Evolutionary conservation across 2,113 vertebrate species (phyloP), one percentile per base, ranked within the genome.

Genomic region (Piprites chloris): DNA sequence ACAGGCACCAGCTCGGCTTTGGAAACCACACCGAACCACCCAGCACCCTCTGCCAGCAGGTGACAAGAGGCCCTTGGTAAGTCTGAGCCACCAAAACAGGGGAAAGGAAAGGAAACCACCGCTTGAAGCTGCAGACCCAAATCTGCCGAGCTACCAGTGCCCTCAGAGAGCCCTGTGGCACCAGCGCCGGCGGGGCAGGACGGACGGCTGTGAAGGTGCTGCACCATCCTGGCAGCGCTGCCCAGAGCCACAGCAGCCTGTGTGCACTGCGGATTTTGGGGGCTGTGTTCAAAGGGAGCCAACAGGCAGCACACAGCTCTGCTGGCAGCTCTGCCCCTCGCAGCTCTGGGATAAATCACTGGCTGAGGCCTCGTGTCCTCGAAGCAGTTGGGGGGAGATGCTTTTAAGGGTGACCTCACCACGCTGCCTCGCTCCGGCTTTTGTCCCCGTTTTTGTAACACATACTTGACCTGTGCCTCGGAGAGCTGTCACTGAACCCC

Each of bases 1-100:
- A 2, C 3, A 2, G 63, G 28, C 46, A 23, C 46, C 14, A 3
- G 35, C 26, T 39, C 8, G 47, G 49, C n/a, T 37, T 9, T 32
- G 11, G 6, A 9, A 33, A 32, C 11, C 2, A 0, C 46, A 24
- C 32, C 5, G 0, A 6, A 11, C 2, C 49, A 4, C 50, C 8
- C 2, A 6, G 74, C 44, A 50, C 1, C 69, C 61, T 26, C 42
- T 8, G 17, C 20, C 32, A 42, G 30, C 5, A 5, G 21, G 28
- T 0, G 1, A 41, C 21, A 37, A 49, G 16, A 19, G 7, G 9
- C 24, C 22, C 37, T 8, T 0, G 14, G 21, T 7, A 26, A 52
- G 12, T 24, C 10, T 15, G 27, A 37, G 63, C 37, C 33, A 9
- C 49, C 56, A 33, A 39, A 42, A 35, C 3, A 16, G 7, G 5